Conservation (phyloP, 2,113 vertebrate genomes). For the Gobius niger region DNA sequence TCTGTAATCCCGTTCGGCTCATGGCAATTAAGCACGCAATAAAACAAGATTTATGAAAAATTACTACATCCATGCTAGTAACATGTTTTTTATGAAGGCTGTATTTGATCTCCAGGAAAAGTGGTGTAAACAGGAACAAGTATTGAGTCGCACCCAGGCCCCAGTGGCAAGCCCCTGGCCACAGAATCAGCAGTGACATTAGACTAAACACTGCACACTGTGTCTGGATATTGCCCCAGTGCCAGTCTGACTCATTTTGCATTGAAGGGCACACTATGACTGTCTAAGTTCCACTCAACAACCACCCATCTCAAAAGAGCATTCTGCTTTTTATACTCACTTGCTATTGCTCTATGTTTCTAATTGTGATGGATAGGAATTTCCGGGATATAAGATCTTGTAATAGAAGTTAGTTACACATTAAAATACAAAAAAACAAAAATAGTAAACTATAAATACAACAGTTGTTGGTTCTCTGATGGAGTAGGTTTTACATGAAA, state of each 20-base stretch:
- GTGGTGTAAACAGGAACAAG: conserved; percentile 67
- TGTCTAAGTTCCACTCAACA: conserved; percentile 29
- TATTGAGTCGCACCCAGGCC: conserved; percentile 53
- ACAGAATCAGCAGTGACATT: conserved; percentile 63
- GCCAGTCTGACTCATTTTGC: conserved; percentile 59
- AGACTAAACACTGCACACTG: conserved; percentile 46
- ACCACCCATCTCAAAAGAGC: conserved; percentile 32
- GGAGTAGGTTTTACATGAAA: conserved; percentile 17
- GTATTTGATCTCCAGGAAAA: conserved; percentile 51
- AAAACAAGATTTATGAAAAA: conserved; percentile 16
- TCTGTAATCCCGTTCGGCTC: conserved; percentile 33
- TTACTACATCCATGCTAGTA: not conserved
- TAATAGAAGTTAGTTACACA: not conserved
- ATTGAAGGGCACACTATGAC: conserved; percentile 42
- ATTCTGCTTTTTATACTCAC: conserved; percentile 49
- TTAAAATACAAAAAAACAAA: not conserved
- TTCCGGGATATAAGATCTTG: conserved; percentile 6
- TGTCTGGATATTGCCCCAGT: conserved; percentile 39
- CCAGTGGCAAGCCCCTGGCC: conserved; percentile 51
- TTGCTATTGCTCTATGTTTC: conserved; percentile 35
- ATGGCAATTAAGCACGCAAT: conserved; percentile 35
- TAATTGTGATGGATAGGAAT: conserved; percentile 46
- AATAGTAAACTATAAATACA: too few species aligned
- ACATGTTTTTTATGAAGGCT: conserved; percentile 10
- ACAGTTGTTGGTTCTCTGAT: too few species aligned